Percentiles rank a stretch among this genome's conserved stretches.
Conservation (phyloP, 1,140 invertebrate species). For the Megalopta genalis region DNA sequence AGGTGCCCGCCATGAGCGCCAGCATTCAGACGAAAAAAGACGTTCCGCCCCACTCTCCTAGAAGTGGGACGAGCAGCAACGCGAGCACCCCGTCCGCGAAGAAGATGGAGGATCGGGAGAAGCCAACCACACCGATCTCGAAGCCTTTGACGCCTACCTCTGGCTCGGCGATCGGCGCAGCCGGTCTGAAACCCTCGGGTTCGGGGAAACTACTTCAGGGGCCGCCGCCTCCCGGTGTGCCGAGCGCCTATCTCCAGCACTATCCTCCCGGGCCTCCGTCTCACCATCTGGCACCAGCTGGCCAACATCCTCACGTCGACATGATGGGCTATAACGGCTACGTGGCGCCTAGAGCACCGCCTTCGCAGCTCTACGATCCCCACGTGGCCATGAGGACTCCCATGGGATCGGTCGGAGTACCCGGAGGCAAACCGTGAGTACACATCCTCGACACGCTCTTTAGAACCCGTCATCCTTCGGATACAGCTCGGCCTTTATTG, state of each 20-base stretch:
- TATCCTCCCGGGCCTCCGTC: slow-evolving; percentile 74
- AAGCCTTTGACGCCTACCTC: slow-evolving; percentile 93
- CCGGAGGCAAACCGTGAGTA: slow-evolving; percentile 95
- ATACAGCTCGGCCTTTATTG: no score
- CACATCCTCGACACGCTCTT: background rate
- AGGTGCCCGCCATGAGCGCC: slow-evolving; percentile 74
- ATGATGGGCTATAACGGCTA: slow-evolving; percentile 77
- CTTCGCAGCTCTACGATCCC: slow-evolving; percentile 82
- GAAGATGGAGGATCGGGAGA: slow-evolving; percentile 87
- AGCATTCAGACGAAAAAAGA: slow-evolving; percentile 81
- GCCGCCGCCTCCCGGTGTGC: slow-evolving; percentile 70
- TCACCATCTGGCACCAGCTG: slow-evolving; percentile 72
- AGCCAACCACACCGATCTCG: slow-evolving; percentile 93
- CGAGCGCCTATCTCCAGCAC: slow-evolving; percentile 69
- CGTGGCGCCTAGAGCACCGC: slow-evolving; percentile 72
- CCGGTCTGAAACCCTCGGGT: slow-evolving; percentile 74
- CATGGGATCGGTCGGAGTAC: slow-evolving; percentile 83
- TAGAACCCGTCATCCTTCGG: background rate
- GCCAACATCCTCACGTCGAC: slow-evolving; percentile 74
- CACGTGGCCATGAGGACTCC: slow-evolving; percentile 84
- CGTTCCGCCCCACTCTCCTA: slow-evolving; percentile 82
- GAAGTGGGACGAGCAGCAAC: slow-evolving; percentile 89
- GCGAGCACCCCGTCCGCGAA: slow-evolving; percentile 88
- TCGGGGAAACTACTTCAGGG: slow-evolving; percentile 72
- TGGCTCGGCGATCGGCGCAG: slow-evolving; percentile 76